A percentile compares a stretch with the other conserved stretches of the same genome.
phyloP scores from a whole-genome alignment of 2,797 vertebrate species.

The Scolopax rusticola region DNA sequence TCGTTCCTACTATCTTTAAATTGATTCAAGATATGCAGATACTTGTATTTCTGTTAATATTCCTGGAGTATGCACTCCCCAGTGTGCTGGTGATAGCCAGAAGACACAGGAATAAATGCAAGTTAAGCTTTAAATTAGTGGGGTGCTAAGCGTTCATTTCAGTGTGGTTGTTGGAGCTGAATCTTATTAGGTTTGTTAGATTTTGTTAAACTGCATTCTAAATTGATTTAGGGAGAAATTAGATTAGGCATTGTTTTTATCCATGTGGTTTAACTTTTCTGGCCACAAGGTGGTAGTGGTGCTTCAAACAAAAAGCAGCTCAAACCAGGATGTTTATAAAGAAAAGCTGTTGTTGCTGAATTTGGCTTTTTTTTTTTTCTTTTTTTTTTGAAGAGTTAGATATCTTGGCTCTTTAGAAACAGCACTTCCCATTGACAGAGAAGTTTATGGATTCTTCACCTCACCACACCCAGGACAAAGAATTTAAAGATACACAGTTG shows the following conservation, averaged over 20 bases:
- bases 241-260: background rate
- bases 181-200: background rate
- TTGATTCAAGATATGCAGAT: background rate
- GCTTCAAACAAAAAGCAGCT: slow-evolving; percentile 6
- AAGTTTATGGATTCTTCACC: slow-evolving; percentile 36
- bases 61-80: background rate
- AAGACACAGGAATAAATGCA: background rate
- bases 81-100: background rate
- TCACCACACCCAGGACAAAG: slow-evolving; percentile 32
- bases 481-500: slow-evolving; percentile 34
- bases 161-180: background rate
- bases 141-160: background rate
- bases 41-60: background rate
- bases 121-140: background rate
- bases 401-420: slow-evolving; percentile 24
- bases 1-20: background rate
- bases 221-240: background rate
- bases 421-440: slow-evolving; percentile 1
- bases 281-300: slow-evolving; percentile 68
- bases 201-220: background rate
- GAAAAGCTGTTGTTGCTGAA: slow-evolving; percentile 17
- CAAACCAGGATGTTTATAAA: background rate
- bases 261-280: slow-evolving; percentile 2
- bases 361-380: background rate
- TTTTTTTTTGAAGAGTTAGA: background rate